phyloP scores from a whole-genome alignment of 2,797 vertebrate species.

The Melanogrammus aeglefinus region DNA sequence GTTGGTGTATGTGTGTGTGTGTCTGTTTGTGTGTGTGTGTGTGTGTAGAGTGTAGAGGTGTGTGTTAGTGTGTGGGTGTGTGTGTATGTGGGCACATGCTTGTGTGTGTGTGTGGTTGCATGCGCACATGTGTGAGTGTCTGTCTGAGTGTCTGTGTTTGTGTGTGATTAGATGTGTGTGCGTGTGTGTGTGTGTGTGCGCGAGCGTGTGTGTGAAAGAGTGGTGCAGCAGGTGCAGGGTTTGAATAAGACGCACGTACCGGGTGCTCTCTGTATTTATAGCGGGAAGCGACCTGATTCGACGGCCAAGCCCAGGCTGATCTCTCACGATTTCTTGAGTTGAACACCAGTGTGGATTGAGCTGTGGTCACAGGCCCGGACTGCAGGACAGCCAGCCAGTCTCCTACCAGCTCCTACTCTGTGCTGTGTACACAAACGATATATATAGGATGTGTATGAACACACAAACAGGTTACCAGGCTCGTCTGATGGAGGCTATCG shows the following conservation, averaged over 20 bases:
- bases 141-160: background rate
- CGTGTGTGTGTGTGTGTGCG: background rate
- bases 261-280: constrained; percentile 65
- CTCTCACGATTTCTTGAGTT: constrained; percentile 39
- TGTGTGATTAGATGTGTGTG: too few species aligned
- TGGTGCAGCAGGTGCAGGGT: background rate
- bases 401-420: background rate
- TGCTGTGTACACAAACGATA: background rate
- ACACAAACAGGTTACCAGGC: background rate
- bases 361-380: background rate
- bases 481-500: background rate
- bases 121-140: background rate
- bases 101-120: background rate
- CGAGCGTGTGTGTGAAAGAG: background rate
- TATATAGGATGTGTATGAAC: background rate
- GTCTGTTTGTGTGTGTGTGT: background rate
- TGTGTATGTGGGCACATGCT: background rate
- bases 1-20: too few species aligned
- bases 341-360: constrained; percentile 18
- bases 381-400: background rate
- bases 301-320: constrained; percentile 55
- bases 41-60: too few species aligned
- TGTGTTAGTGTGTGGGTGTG: background rate
- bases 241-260: background rate
- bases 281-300: constrained; percentile 52